Conservation (phyloP, 2,113 vertebrate genomes). For the Alaudala cheleensis region DNA sequence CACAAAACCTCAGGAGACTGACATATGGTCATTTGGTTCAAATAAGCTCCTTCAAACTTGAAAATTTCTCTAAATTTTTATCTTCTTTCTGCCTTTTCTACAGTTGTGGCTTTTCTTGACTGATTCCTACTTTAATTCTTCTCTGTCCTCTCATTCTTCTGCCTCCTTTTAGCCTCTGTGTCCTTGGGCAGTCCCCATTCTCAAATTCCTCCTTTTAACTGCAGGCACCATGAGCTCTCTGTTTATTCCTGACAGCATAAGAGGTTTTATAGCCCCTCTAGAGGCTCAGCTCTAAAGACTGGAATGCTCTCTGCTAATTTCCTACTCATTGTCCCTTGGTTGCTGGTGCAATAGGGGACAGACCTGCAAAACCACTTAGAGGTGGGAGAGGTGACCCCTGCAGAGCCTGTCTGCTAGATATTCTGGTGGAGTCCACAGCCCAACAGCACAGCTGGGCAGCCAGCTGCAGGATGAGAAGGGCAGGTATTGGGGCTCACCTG, state of each 20-base stretch:
- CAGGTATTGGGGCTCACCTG: background rate
- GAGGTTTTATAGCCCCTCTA: conserved; percentile 14
- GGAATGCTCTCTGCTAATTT: background rate
- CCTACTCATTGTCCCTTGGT: background rate
- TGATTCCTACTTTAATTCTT: background rate
- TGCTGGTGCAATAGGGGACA: background rate
- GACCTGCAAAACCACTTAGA: background rate
- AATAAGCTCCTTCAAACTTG: background rate
- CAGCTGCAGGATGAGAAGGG: background rate
- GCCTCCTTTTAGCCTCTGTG: background rate
- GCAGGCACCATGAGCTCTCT: background rate
- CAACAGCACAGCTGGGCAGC: background rate
- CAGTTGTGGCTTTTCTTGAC: background rate
- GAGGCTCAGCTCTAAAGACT: conserved; percentile 7
- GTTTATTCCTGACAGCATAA: background rate
- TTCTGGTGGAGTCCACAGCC: background rate
- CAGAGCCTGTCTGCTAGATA: background rate
- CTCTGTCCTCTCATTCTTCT: background rate
- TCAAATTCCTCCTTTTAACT: background rate
- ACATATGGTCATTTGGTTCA: conserved; percentile 44
- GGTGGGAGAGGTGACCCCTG: background rate
- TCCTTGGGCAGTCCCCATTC: background rate
- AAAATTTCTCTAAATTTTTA: background rate
- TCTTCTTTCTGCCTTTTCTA: background rate
- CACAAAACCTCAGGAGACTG: conserved; percentile 49